Evolutionary conservation across 2,888 invertebrate species (phyloP).

Genomic region (Ptychoptera albimana): DNA sequence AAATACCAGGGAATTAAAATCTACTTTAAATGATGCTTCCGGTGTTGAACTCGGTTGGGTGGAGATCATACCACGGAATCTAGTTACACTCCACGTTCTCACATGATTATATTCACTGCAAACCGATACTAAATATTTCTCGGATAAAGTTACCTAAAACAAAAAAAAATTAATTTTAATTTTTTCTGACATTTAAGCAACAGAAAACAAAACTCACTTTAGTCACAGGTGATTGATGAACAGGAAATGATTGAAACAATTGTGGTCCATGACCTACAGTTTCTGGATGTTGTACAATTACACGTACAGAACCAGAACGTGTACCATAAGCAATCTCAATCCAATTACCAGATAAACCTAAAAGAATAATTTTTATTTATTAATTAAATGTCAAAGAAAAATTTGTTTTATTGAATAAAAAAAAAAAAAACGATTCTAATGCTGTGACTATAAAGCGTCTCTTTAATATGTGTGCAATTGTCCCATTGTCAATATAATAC

Average conservation of each 20-base stretch:
- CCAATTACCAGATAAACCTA: slow-evolving; percentile 97
- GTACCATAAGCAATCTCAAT: slow-evolving; percentile 99
- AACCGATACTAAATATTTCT: slow-evolving; percentile 87
- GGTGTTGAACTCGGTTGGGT: slow-evolving; percentile 98
- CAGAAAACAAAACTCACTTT: slow-evolving; percentile 40
- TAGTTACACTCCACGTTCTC: slow-evolving; percentile 89
- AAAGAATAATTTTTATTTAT: no score
- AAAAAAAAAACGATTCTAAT: no score
- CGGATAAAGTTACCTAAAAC: slow-evolving; percentile 72
- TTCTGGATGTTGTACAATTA: slow-evolving; percentile 97
- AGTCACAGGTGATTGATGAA: slow-evolving; percentile 89
- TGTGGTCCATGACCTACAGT: slow-evolving; percentile 98
- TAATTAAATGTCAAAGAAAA: no score
- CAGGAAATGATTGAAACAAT: slow-evolving; percentile 94
- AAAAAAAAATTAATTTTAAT: slow-evolving; percentile 5
- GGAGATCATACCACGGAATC: slow-evolving; percentile 96
- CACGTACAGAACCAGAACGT: slow-evolving; percentile 83
- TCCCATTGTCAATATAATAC: no score
- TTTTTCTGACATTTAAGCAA: slow-evolving; percentile 1
- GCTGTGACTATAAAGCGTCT: no score
- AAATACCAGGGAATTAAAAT: slow-evolving; percentile 21
- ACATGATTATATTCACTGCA: slow-evolving; percentile 98
- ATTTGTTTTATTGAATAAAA: background rate
- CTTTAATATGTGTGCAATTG: no score
- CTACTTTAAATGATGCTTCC: slow-evolving; percentile 90